Evolutionary conservation across 2,888 invertebrate genomes (phyloP), one percentile per base, ranked within the genome.

Genomic region (Stenolophus ochropezus): DNA sequence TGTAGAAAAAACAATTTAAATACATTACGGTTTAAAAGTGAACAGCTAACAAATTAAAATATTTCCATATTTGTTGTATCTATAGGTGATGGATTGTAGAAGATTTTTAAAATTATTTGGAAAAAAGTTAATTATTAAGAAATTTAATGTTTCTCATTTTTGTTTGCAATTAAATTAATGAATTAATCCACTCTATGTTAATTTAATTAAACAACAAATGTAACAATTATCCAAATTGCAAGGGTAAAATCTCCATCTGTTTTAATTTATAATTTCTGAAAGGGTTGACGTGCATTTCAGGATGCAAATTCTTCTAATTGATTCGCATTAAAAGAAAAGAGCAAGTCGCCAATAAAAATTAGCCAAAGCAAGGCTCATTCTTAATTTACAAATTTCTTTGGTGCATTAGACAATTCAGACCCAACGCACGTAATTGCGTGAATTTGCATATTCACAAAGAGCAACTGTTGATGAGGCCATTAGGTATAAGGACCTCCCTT

Each of bases 361-460:
- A 69, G 65, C 65, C 14, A 69, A 61, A 23, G 5, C 14, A 14
- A 61, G 25, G 23, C 23, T 25, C 11, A 56, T 61, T 61, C 25
- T 27, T 61, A 61, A 61, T 69, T 69, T 69, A 18, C 5, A 16
- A 33, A 69, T 27, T 27, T 33, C 14, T 69, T 18, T 33, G 5
- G 61, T 69, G 33, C 42, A 42, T 0, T 69, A 8, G 11, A 6
- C 14, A 27, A 69, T 69, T 69, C 18, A 69, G 18, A 69, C 3
- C 1, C 65, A 33, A 33, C 33, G 20, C 65, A 69, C 65, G 65
- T 69, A 20, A 5, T 33, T 5, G 11, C 5, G 11, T 6, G 27
- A 65, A 78, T 78, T 78, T 78, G 27, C 78, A 78, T 78, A 78
- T 78, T 78, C 69, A 78, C 78, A 78, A 78, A 78, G 78, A 78